Evolutionary conservation across 2,797 vertebrate species (phyloP), one percentile per base, ranked within the genome.

Genomic region (Morelia viridis): DNA sequence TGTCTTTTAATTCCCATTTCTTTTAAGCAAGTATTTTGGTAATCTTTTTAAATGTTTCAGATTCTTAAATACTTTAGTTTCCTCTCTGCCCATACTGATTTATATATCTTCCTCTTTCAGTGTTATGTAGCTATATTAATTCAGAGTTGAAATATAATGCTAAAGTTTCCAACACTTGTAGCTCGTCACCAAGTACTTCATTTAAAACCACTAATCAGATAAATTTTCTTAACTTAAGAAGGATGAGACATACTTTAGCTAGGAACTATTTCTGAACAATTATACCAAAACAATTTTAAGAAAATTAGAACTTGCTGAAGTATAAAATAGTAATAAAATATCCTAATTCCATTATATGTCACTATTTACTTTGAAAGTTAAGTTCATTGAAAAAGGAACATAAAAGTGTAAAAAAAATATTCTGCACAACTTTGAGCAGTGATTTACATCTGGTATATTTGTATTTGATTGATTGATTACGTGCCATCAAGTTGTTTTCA

Each of bases 1-100:
- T 96, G 98, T 97, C 15, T 1, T 4, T 90, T 76, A 56, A 89
- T 86, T 93, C 58, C 93, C 65, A 80, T 80, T 80, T 80, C 76
- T 80, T 80, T 80, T 46, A 24, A 80, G 31, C 80, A 89, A 53
- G 80, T 76, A n/a, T 90, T 94, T 91, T 94, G 28, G 24, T 93
- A 0, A 6, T 89, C 84, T 4, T 89, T 76, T 53, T 84, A 58
- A 17, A 15, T 53, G 89, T 85, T 35, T 56, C 61, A 85, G 50
- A 58, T 83, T 41, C 17, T 58, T 46, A 87, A 56, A 62, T 57
- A 84, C 58, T n/a, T 9, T 50, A 56, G 64, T 88, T 91, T n/a
- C 60, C 57, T 76, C 17, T 8, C 22, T 68, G 17, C 89, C 92
- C 91, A 46, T 62, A 89, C 13, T 86, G 64, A 22, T 58, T 31